Percentiles rank a stretch among this genome's conserved stretches.
Conservation (phyloP, 2,888 invertebrate genomes). For the Eupithecia subumbrata region DNA sequence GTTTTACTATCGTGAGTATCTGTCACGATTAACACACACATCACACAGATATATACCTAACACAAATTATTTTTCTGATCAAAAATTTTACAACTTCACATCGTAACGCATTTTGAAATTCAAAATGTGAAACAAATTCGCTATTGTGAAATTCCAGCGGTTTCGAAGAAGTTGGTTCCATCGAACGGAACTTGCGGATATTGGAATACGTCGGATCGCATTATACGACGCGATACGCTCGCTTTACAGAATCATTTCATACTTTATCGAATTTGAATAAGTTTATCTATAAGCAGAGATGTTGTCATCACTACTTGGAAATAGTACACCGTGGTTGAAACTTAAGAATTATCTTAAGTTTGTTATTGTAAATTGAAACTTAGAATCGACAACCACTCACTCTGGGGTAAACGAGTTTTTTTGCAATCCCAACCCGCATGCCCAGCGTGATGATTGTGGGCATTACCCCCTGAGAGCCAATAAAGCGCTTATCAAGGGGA, state of each 20-base stretch:
- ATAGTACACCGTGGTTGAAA: neutral
- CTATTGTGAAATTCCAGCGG: slow-evolving; percentile 31
- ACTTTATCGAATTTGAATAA: neutral
- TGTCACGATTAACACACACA: too few relatives aligned
- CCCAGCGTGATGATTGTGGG: too few relatives aligned
- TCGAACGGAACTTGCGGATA: slow-evolving; percentile 62
- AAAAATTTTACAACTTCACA: neutral
- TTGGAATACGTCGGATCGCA: slow-evolving; percentile 68
- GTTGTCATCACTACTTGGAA: neutral
- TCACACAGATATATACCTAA: too few relatives aligned
- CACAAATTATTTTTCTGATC: neutral
- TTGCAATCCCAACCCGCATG: too few relatives aligned
- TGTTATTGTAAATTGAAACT: too few relatives aligned
- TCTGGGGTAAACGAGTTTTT: too few relatives aligned
- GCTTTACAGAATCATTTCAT: neutral
- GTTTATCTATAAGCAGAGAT: neutral
- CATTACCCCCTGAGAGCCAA: too few relatives aligned
- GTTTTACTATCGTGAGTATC: too few relatives aligned
- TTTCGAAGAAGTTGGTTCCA: slow-evolving; percentile 48
- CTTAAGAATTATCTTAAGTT: too few relatives aligned
- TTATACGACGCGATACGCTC: neutral
- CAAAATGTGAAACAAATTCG: slow-evolving; percentile 21
- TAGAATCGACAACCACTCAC: too few relatives aligned
- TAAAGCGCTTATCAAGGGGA: too few relatives aligned
- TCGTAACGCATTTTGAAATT: slow-evolving; percentile 11